Base-by-base conservation (phyloP, 2,113 vertebrate genomes). In the Serinus canaria region DNA sequence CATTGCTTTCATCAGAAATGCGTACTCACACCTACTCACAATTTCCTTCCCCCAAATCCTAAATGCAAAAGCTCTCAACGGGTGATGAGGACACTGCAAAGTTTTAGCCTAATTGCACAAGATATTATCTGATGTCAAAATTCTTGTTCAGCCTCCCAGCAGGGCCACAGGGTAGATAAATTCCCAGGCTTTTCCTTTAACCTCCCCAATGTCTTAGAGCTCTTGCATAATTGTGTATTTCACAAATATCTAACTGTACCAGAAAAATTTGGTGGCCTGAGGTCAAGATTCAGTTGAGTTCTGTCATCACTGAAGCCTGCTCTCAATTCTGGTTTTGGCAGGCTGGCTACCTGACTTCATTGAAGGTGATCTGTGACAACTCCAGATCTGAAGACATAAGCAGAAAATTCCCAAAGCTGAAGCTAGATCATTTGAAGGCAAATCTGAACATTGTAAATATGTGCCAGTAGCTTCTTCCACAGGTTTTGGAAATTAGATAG, bases 151-250 rank as follows among this genome's bases (percentile, higher is more conserved):
- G 24, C 53, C 33, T 53, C 13, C 17, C 55, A 74, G 41, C 9
- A 75, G 83, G 46, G 10, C 20, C 49, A 44, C 7, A 49, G 22
- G 2, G 15, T 91, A 82, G 62, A 37, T 69, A 21, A 73, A 59
- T 93, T 92, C 78, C 47, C 59, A 23, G 64, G 17, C 28, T 78
- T 83, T 94, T 90, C 59, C 63, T 87, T 80, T 85, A 93, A 92
- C 74, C 17, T 68, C 22, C 11, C 50, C 50, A 66, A 75, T 13
- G 50, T 88, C 75, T 70, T 63, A 76, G 50, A 90, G 46, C 33
- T 82, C 27, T 85, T 91, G 66, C 1, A 3, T 72, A 91, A 92
- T 53, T 47, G 31, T 10, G 27, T 15, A 72, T 92, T 95, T 85
- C 92, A 89, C 20, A 93, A 52, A 93, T 80, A 11, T 86, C 35